phyloP scores from a whole-genome alignment of 2,888 invertebrate species.

The Epinotia brunnichana region DNA sequence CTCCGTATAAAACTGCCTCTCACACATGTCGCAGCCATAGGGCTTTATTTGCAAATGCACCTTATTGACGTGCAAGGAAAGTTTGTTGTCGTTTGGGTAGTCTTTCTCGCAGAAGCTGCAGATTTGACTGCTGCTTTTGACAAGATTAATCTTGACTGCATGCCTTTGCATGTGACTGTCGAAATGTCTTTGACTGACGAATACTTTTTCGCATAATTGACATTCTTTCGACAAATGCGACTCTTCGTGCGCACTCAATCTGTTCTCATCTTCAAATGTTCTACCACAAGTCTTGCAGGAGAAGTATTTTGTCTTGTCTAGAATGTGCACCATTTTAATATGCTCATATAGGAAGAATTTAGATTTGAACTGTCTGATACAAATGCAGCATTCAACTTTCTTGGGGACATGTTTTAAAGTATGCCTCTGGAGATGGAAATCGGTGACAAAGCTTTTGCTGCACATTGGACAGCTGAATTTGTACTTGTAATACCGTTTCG shows the following conservation, averaged over 20 bases:
- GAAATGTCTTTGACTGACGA: slow-evolving; percentile 58
- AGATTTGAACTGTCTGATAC: slow-evolving; percentile 59
- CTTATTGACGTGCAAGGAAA: slow-evolving; percentile 75
- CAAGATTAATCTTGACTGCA: slow-evolving; percentile 55
- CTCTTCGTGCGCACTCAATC: slow-evolving; percentile 58
- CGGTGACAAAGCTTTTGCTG: slow-evolving; percentile 71
- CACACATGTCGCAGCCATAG: slow-evolving; percentile 76
- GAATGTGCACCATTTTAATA: slow-evolving; percentile 63
- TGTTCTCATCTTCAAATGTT: slow-evolving; percentile 54
- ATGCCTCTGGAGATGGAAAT: slow-evolving; percentile 71
- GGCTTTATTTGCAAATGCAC: slow-evolving; percentile 77
- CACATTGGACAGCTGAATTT: slow-evolving; percentile 70
- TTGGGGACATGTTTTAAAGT: slow-evolving; percentile 62
- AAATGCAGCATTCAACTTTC: slow-evolving; percentile 60
- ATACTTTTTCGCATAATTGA: slow-evolving; percentile 66
- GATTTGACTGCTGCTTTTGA: slow-evolving; percentile 55
- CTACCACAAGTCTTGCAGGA: slow-evolving; percentile 66
- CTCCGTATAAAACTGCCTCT: slow-evolving; percentile 71
- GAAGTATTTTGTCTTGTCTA: slow-evolving; percentile 51
- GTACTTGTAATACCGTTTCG: slow-evolving; percentile 45
- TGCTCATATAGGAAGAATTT: slow-evolving; percentile 73
- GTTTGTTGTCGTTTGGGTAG: slow-evolving; percentile 66
- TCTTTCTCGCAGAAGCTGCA: slow-evolving; percentile 77
- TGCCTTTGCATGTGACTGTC: slow-evolving; percentile 69
- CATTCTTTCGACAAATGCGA: slow-evolving; percentile 62